These are phyloP conservation scores for Erebia palarica DNA, from an alignment of 2,888 invertebrate species.

Conservation along the genomic window DNA sequence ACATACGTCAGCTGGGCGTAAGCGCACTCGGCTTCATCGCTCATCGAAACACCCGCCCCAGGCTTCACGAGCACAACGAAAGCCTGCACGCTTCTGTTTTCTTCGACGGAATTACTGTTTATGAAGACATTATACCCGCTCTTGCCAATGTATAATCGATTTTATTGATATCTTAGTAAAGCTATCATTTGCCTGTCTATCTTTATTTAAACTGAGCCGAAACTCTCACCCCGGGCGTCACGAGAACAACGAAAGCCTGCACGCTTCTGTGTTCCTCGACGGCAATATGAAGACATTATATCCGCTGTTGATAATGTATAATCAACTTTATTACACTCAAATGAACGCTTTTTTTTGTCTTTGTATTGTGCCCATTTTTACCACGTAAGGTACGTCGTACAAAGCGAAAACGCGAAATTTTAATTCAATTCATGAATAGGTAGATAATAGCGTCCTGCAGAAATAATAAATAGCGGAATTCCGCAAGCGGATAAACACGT, in stretches of 20 bases:
- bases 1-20: constrained; percentile 85
- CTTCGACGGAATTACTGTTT: constrained; percentile 91
- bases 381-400: too few species aligned
- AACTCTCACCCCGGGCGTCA: constrained; percentile 93
- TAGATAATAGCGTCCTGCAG: too few species aligned
- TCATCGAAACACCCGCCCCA: constrained; percentile 91
- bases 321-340: not conserved
- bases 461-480: too few species aligned
- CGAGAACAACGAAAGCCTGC: constrained; percentile 89
- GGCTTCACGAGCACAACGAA: constrained; percentile 96
- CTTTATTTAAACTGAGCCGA: constrained; percentile 83
- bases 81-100: constrained; percentile 89
- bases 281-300: constrained; percentile 85
- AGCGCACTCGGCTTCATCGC: constrained; percentile 96
- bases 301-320: constrained; percentile 83
- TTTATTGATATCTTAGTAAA: not conserved
- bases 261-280: not conserved
- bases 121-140: constrained; percentile 85
- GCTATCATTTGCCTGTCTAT: not conserved
- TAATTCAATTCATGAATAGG: too few species aligned
- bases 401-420: too few species aligned
- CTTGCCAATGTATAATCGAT: constrained; percentile 26
- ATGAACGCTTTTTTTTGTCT: too few species aligned
- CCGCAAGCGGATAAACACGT: too few species aligned
- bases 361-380: too few species aligned